A percentile compares a stretch with the other conserved stretches of the same genome.
phyloP scores from a whole-genome alignment of 1,140 invertebrate species.

The Neodiprion virginianus region DNA sequence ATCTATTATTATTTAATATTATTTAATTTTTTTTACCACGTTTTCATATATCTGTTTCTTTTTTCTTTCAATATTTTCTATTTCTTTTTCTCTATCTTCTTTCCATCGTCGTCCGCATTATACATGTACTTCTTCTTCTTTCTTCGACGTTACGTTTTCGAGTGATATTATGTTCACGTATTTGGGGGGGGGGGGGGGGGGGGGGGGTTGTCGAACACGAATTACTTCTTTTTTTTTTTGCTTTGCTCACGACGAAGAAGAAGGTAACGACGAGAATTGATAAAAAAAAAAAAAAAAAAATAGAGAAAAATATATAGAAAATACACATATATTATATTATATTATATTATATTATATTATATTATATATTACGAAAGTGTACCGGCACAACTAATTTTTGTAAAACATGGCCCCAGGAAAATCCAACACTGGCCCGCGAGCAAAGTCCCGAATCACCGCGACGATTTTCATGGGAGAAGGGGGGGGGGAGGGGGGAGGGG shows the following conservation, averaged over 20 bases:
- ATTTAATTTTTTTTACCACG: not conserved
- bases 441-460: not conserved
- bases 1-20: slow-evolving; percentile 8
- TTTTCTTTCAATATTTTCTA: not conserved
- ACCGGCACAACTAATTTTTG: not conserved
- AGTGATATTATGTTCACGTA: too few species aligned
- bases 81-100: not conserved
- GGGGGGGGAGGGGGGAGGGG: not conserved
- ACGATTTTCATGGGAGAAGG: not conserved
- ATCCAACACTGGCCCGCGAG: not conserved
- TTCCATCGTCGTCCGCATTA: too few species aligned
- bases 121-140: too few species aligned
- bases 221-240: not conserved
- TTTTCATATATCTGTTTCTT: not conserved
- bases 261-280: not conserved
- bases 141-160: too few species aligned
- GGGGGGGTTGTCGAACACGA: too few species aligned
- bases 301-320: not conserved
- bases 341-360: not conserved
- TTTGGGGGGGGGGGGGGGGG: too few species aligned
- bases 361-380: not conserved
- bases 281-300: not conserved
- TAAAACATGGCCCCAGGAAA: slow-evolving; percentile 3
- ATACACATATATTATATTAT: not conserved
- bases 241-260: not conserved